Evolutionary conservation across 2,113 vertebrate genomes (phyloP).

Genomic region (Erythrocercus mccallii): DNA sequence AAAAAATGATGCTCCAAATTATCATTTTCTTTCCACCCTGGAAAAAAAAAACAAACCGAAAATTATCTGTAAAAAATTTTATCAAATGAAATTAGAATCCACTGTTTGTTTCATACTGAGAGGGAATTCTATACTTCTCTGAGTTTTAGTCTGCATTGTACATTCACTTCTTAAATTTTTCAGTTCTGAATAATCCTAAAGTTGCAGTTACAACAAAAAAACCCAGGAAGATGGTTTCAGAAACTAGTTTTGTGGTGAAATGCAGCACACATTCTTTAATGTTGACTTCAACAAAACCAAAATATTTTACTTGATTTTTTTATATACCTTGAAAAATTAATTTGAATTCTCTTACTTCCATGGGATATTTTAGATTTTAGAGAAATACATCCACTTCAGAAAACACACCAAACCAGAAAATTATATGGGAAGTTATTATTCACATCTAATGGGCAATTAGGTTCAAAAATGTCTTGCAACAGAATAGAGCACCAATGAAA

Average conservation of each 20-base stretch:
- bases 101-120: not conserved
- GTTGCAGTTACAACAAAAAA: not conserved
- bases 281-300: not conserved
- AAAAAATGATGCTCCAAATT: not conserved
- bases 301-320: not conserved
- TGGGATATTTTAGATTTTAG: not conserved
- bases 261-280: not conserved
- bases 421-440: not conserved
- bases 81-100: not conserved
- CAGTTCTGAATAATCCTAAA: not conserved
- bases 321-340: not conserved
- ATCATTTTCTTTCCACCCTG: not conserved
- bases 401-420: not conserved
- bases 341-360: not conserved
- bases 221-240: not conserved
- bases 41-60: not conserved
- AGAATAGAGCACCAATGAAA: not conserved
- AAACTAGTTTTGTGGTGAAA: not conserved
- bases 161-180: not conserved
- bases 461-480: not conserved
- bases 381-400: not conserved
- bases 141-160: not conserved
- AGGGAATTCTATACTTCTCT: not conserved
- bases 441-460: not conserved
- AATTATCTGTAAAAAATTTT: not conserved